These are phyloP conservation scores for Aix galericulata DNA, from an alignment of 2,113 vertebrate genomes.

Conservation along the genomic window DNA sequence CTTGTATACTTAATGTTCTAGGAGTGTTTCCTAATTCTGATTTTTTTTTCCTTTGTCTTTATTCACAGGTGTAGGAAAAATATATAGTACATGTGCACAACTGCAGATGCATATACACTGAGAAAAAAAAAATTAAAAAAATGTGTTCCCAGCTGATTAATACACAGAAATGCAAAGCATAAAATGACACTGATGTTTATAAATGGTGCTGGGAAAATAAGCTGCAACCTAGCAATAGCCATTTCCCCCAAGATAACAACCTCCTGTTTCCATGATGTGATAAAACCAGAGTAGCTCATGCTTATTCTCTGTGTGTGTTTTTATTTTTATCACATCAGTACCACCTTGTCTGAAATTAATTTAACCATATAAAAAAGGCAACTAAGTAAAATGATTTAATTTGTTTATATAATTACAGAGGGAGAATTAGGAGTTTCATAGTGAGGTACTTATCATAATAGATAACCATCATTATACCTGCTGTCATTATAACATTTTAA, in stretches of 20 bases:
- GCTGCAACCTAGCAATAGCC: not conserved
- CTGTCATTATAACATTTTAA: not conserved
- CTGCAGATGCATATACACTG: not conserved
- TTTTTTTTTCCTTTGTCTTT: not conserved
- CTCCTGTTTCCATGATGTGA: not conserved
- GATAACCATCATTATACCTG: not conserved
- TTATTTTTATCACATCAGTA: not conserved
- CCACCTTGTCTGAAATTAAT: not conserved
- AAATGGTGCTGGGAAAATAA: not conserved
- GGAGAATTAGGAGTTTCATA: not conserved
- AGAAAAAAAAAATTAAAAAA: not conserved
- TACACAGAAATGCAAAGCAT: not conserved
- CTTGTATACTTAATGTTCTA: not conserved
- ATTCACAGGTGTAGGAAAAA: not conserved
- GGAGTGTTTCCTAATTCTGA: not conserved
- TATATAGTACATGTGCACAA: not conserved
- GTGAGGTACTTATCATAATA: not conserved
- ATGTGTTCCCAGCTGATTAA: not conserved
- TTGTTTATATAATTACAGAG: not conserved
- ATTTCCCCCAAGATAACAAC: not conserved
- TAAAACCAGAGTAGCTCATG: not conserved
- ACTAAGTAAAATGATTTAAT: not conserved
- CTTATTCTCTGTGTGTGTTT: not conserved
- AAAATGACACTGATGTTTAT: not conserved
- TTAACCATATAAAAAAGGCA: not conserved